Evolutionary conservation across 1,140 invertebrate genomes (phyloP).

Genomic region (Schlechtendalia chinensis): DNA sequence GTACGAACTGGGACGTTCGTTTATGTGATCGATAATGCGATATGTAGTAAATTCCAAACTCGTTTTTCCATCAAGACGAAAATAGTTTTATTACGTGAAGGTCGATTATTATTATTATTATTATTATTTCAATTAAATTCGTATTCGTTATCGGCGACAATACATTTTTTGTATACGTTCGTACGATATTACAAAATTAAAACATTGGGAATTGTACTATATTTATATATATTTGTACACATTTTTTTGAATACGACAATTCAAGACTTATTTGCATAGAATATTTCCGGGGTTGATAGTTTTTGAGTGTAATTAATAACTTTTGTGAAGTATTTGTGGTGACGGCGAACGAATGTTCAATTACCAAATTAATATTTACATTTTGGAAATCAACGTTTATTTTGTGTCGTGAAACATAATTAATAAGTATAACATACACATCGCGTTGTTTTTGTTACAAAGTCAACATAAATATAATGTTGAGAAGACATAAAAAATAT

Average conservation of each 20-base stretch:
- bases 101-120: no score
- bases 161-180: no score
- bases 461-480: not conserved
- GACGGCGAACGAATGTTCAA: not conserved
- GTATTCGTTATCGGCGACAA: not conserved
- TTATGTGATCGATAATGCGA: not conserved
- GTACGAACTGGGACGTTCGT: constrained; percentile 3
- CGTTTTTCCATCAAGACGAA: not conserved
- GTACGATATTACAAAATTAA: no score
- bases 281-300: no score
- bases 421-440: not conserved
- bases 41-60: not conserved
- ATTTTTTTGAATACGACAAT: no score
- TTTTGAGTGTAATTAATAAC: no score
- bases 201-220: no score
- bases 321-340: no score
- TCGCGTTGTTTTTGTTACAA: not conserved
- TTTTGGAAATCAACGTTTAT: not conserved
- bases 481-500: not conserved
- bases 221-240: no score
- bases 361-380: not conserved
- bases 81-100: not conserved
- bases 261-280: no score
- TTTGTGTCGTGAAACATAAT: not conserved
- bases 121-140: not conserved